A percentile compares a stretch with the other conserved stretches of the same genome.
These are phyloP conservation scores for Hemitrygon akajei DNA, from an alignment of 2,797 vertebrate genomes.

Conservation along the genomic window DNA sequence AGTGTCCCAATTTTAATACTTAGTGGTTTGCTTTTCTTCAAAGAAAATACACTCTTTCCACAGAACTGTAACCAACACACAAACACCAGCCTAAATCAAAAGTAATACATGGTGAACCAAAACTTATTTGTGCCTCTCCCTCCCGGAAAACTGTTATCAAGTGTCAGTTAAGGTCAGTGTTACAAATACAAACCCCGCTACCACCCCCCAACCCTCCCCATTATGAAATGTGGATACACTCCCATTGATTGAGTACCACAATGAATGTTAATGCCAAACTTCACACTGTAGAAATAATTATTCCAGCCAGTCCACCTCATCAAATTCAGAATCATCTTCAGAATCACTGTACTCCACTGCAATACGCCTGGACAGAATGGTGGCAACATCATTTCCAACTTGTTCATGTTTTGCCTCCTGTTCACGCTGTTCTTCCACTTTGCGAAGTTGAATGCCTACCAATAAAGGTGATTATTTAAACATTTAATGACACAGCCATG, in stretches of 20 bases:
- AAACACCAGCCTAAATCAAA: conserved; percentile 26
- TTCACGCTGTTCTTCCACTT: conserved; percentile 93
- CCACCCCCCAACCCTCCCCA: neutral
- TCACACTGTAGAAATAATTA: conserved; percentile 49
- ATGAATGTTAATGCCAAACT: conserved; percentile 25
- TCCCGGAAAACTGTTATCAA: conserved; percentile 16
- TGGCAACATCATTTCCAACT: conserved; percentile 93
- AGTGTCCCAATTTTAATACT: conserved; percentile 70
- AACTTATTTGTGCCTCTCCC: neutral
- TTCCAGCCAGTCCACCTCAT: conserved; percentile 97
- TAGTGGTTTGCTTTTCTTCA: conserved; percentile 60
- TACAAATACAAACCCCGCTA: conserved; percentile 18
- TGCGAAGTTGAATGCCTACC: conserved; percentile 90
- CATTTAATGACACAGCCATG: neutral
- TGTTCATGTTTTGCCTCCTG: conserved; percentile 95
- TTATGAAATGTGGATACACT: conserved; percentile 32
- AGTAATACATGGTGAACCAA: conserved; percentile 19
- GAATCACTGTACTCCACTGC: conserved; percentile 96
- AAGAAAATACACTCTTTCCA: conserved; percentile 29
- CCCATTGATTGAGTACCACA: conserved; percentile 26
- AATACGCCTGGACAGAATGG: conserved; percentile 90
- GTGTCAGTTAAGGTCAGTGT: conserved; percentile 16
- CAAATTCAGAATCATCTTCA: conserved; percentile 94
- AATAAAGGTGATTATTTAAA: neutral
- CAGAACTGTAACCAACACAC: conserved; percentile 23